Evolutionary conservation across 2,113 vertebrate genomes (phyloP).

Genomic region (Embiotoca jacksoni): DNA sequence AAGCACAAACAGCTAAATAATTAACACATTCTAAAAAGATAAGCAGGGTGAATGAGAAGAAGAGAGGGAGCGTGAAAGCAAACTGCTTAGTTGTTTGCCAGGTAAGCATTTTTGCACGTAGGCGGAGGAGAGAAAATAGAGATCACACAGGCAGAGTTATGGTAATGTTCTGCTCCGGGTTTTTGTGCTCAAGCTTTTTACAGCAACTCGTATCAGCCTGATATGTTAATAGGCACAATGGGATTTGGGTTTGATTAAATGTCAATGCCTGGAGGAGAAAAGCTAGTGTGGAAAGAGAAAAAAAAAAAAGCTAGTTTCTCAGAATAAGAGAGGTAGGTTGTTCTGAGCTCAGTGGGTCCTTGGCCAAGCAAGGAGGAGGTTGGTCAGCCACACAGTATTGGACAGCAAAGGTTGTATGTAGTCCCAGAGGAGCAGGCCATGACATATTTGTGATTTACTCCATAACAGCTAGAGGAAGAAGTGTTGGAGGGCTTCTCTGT

Average conservation of each 20-base stretch:
- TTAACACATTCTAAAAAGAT: conserved; percentile 77
- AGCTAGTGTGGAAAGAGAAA: conserved; percentile 59
- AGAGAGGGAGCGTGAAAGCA: conserved; percentile 27
- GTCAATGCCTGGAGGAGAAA: conserved; percentile 78
- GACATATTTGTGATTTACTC: conserved; percentile 82
- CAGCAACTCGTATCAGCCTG: conserved; percentile 66
- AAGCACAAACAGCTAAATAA: conserved; percentile 75
- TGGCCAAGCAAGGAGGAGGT: conserved; percentile 72
- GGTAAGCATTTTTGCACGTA: conserved; percentile 74
- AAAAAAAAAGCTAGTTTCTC: conserved; percentile 44
- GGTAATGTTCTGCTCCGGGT: conserved; percentile 74
- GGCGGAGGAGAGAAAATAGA: conserved; percentile 68
- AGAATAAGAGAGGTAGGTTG: conserved; percentile 63
- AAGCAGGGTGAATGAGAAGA: conserved; percentile 51
- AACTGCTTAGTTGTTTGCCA: conserved; percentile 65
- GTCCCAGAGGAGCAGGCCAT: conserved; percentile 66
- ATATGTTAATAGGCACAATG: conserved; percentile 84
- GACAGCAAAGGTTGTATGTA: conserved; percentile 70
- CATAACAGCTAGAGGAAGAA: conserved; percentile 67
- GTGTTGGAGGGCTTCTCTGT: conserved; percentile 71
- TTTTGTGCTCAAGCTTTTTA: conserved; percentile 76
- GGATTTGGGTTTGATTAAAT: conserved; percentile 85
- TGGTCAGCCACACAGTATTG: conserved; percentile 57
- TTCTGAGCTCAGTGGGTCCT: conserved; percentile 52
- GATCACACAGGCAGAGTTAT: conserved; percentile 79